Base-by-base conservation (phyloP, 2,888 invertebrate species). In the Phaonia tiefii region DNA sequence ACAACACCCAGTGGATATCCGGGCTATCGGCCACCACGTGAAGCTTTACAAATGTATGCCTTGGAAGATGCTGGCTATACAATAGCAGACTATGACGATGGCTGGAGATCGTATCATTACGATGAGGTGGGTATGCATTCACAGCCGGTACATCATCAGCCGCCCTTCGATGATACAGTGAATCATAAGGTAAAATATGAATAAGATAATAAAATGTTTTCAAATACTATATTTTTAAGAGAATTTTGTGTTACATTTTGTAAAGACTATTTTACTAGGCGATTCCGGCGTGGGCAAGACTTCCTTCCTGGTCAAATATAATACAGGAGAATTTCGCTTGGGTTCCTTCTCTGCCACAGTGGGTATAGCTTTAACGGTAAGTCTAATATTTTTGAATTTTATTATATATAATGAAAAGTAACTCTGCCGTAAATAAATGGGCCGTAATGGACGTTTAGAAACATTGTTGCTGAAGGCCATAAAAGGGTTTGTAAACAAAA, bases 271-370 rank as follows among this genome's bases (percentile, higher is more conserved):
- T 86, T 92, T 98, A n/a, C 93, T 98, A 39, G 98, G 98, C 0
- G 98, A 98, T 92, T 97, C 97, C 83, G 97, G 97, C 5, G 97
- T 98, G 15, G 98, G 98, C 5, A 98, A 98, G 91, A 98, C 98
- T 0, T 97, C 97, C 1, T 92, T 98, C 70, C 92, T 98, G 82
- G 97, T 98, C 37, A 97, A 97, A 92, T 98, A 97, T 90, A 97
- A 98, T 91, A 97, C 97, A 13, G 97, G 97, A 65, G 96, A 95
- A 91, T 98, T 98, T 90, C 96, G 96, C 88, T 93, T 95, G 0
- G 97, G 97, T 5, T 97, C 96, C 86, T 98, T 98, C 91, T 96
- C 98, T 0, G 98, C 98, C 7, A 98, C 98, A 0, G 98, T 98
- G 70, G 98, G 98, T 71, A 98, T 98, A 86, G 98, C 98, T 46